These are phyloP conservation scores for Diploptera punctata DNA, from an alignment of 2,888 invertebrate genomes.

Conservation along the genomic window DNA sequence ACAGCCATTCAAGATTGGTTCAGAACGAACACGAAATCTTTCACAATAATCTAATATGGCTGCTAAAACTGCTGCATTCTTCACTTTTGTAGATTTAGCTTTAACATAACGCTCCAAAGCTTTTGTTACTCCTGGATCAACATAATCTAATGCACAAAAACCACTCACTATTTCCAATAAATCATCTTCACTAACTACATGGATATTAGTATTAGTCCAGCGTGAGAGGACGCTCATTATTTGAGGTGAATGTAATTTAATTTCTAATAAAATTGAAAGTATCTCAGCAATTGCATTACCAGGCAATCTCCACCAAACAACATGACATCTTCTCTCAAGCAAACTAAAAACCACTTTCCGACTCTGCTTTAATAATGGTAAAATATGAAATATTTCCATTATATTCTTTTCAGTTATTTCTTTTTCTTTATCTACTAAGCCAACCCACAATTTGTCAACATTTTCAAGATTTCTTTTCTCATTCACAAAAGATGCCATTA, in stretches of 20 bases:
- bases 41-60: constrained; percentile 67
- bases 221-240: constrained; percentile 55
- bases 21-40: constrained; percentile 64
- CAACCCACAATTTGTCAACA: constrained; percentile 71
- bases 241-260: constrained; percentile 45
- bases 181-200: constrained; percentile 64
- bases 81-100: constrained; percentile 55
- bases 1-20: constrained; percentile 63
- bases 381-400: constrained; percentile 61
- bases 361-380: constrained; percentile 66
- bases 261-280: constrained; percentile 44
- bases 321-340: constrained; percentile 63
- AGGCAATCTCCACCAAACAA: constrained; percentile 63
- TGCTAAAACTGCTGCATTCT: constrained; percentile 62
- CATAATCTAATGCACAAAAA: constrained; percentile 62
- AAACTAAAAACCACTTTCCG: constrained; percentile 63
- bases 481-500: constrained; percentile 59
- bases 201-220: constrained; percentile 68
- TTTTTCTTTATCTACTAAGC: constrained; percentile 63
- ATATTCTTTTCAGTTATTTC: constrained; percentile 66
- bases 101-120: constrained; percentile 68
- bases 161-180: constrained; percentile 60
- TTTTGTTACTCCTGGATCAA: constrained; percentile 62
- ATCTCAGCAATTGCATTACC: constrained; percentile 48
- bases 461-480: constrained; percentile 59